Evolutionary conservation across 2,113 vertebrate species (phyloP).

Genomic region (Crotalus helleri): DNA sequence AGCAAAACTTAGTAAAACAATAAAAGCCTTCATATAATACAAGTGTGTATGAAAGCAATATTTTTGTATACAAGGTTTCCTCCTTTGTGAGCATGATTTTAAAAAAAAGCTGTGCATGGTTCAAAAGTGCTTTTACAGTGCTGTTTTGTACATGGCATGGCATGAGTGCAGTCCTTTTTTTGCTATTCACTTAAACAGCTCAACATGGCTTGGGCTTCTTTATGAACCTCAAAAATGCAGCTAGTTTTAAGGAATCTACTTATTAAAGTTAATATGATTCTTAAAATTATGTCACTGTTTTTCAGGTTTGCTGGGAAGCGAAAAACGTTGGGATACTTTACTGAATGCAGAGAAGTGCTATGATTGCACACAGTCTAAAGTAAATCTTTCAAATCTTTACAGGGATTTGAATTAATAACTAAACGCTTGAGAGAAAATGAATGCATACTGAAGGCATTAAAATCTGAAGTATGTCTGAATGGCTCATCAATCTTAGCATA

Average conservation of each 20-base stretch:
- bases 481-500: neutral
- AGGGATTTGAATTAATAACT: neutral
- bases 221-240: neutral
- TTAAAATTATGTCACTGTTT: neutral
- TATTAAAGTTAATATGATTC: neutral
- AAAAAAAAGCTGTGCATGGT: neutral
- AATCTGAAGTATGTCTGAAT: neutral
- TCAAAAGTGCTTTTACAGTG: neutral
- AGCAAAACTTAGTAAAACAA: neutral
- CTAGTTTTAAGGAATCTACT: neutral
- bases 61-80: neutral
- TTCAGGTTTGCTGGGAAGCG: neutral
- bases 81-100: neutral
- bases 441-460: neutral
- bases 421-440: neutral
- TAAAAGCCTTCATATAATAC: neutral
- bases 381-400: neutral
- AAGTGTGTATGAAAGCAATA: neutral
- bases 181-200: neutral
- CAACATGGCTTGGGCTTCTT: neutral
- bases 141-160: neutral
- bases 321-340: neutral
- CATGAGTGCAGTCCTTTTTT: neutral
- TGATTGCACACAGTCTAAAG: neutral
- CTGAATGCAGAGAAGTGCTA: neutral